Evolutionary conservation across 1,140 invertebrate genomes (phyloP), one percentile per base, ranked within the genome.

Genomic region (Potamilus streckersoni): DNA sequence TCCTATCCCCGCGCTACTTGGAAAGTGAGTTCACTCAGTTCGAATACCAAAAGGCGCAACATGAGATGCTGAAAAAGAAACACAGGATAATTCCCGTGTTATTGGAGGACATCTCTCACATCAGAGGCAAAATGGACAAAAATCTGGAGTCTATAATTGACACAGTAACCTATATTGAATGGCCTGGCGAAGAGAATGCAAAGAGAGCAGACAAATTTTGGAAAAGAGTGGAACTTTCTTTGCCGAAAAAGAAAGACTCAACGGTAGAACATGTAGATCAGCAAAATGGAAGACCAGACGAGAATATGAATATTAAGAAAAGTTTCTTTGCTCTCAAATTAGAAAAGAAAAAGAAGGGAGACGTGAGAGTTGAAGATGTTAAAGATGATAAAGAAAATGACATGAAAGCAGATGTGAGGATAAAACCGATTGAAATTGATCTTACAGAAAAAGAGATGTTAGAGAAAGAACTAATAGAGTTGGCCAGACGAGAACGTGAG

Each of bases 81-180:
- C 82, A 85, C 74, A 79, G 75, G 68, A 82, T 85, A 62, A 81
- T 85, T 60, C 83, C 83, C 16, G 70, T 85, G 65, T 55, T 85
- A 23, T 60, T 85, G 56, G 78, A 82, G 58, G 82, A 84, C 73
- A 72, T 84, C 31, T 57, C 56, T 2, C 56, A 71, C 15, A 17
- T 80, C 16, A 60, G 67, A 4, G 59, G 71, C 13, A 63, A 20
- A 6, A 77, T 83, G 61, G 84, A 86, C 71, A 81, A 79, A 67
- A 83, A 79, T 56, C 62, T 86, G 55, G 82, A 84, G 62, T 71
- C 79, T 59, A 85, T 86, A 55, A 73, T 86, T 16, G 59, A 71
- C 17, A 79, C 84, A 2, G 79, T 86, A 0, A 86, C 83, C 8
- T 86, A 85, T 67, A 56, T 86, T 4, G 75, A 84, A 72, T 85